A percentile compares a stretch with the other conserved stretches of the same genome.
phyloP scores from a whole-genome alignment of 1,140 invertebrate genomes.

The Apis mellifera region Amel_HAv3.1 CM009932.2:10983001-10983500 shows the following conservation, averaged over 20 bases:
- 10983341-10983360: conserved; percentile 40
- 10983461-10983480: no score
- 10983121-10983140: not conserved
- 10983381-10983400: not conserved
- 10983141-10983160: not conserved
- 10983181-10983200: conserved; percentile 72
- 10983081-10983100: conserved; percentile 73
- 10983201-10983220: conserved; percentile 10
- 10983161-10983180: conserved; percentile 35
- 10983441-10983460: no score
- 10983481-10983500: no score
- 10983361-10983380: conserved; percentile 7
- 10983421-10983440: not conserved
- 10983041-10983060: conserved; percentile 79
- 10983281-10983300: conserved; percentile 21
- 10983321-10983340: conserved; percentile 49
- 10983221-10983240: conserved; percentile 49
- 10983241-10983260: conserved; percentile 72
- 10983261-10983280: conserved; percentile 48
- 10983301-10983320: conserved; percentile 9
- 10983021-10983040: conserved; percentile 57
- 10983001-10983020: conserved; percentile 52
- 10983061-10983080: conserved; percentile 82
- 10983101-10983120: conserved; percentile 42
- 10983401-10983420: not conserved